A percentile compares a stretch with the other conserved stretches of the same genome.
Conservation (phyloP, 2,113 vertebrate species). For the Recurvirostra avosetta region DNA sequence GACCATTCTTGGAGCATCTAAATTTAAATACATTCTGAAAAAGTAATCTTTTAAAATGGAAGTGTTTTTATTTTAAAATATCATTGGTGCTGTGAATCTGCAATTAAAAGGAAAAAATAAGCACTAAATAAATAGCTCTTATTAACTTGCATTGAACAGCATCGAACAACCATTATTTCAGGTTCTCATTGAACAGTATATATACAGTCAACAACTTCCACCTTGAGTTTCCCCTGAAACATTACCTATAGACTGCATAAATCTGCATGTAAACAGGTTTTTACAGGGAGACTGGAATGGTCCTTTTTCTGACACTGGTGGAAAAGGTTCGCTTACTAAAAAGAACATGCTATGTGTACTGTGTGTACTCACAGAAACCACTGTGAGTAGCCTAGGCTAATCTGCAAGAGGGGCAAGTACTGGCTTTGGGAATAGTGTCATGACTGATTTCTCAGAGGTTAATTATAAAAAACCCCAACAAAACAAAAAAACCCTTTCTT, state of each 20-base stretch:
- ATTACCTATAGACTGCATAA: not conserved
- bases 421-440: not conserved
- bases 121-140: not conserved
- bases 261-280: not conserved
- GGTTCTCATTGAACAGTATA: not conserved
- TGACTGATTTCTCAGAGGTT: not conserved
- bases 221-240: not conserved
- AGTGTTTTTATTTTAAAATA: not conserved
- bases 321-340: not conserved
- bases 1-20: not conserved
- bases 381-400: not conserved
- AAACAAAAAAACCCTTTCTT: not conserved
- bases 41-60: not conserved
- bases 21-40: not conserved
- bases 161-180: not conserved
- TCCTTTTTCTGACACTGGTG: not conserved
- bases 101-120: not conserved
- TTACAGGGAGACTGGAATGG: not conserved
- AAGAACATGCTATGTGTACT: not conserved
- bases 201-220: not conserved
- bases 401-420: not conserved
- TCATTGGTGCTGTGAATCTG: not conserved
- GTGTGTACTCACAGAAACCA: not conserved
- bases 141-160: not conserved
- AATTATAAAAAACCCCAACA: accelerated